Percentiles rank a stretch among this genome's conserved stretches.
Evolutionary conservation across 2,797 vertebrate species (phyloP).

Genomic region (Atherinosoma microstoma): DNA sequence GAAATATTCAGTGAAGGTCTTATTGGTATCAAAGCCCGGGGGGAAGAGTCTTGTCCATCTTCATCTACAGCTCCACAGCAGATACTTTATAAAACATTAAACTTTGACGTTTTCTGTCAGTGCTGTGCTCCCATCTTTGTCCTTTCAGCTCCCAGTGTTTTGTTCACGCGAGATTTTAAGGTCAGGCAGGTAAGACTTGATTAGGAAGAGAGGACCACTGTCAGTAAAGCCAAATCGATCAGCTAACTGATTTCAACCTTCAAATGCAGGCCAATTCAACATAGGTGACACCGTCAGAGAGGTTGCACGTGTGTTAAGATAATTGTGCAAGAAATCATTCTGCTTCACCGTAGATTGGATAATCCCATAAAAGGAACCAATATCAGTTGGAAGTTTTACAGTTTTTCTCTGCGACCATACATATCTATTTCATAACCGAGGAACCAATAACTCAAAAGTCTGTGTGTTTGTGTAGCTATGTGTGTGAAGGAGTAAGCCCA

Average conservation of each 20-base stretch:
- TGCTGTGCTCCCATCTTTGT: neutral
- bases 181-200: conserved; percentile 54
- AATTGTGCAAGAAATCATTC: conserved; percentile 2
- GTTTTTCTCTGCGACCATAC: conserved; percentile 24
- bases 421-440: conserved; percentile 35
- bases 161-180: conserved; percentile 30
- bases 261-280: conserved; percentile 19
- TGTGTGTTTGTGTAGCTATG: conserved; percentile 13
- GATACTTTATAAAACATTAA: neutral
- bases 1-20: fast-evolving
- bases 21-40: fast-evolving
- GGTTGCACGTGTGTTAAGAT: conserved; percentile 2
- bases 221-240: conserved; percentile 33
- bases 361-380: conserved; percentile 19
- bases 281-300: neutral
- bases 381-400: conserved; percentile 14
- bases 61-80: neutral
- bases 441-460: conserved; percentile 31
- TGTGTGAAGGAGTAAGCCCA: conserved; percentile 6
- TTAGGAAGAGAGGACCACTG: conserved; percentile 26
- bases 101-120: neutral
- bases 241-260: conserved; percentile 19
- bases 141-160: neutral
- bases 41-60: neutral
- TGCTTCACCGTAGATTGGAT: conserved; percentile 30